Percentiles rank a stretch among this genome's conserved stretches.
Conservation (phyloP, 2,113 vertebrate species). For the Ageneiosus marmoratus region DNA sequence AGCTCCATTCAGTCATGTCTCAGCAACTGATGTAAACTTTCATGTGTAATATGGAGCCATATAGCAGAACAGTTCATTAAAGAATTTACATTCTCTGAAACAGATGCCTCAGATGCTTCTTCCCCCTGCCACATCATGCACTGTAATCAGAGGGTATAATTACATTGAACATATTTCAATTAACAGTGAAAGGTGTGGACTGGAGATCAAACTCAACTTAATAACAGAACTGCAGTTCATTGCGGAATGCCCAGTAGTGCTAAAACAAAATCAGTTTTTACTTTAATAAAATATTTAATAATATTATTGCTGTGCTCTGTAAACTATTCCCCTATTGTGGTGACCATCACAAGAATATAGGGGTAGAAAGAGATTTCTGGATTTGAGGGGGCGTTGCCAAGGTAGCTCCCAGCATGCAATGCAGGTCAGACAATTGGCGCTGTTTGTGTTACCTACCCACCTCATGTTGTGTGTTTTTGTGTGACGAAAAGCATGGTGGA, state of each 20-base stretch:
- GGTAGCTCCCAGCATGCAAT: no score
- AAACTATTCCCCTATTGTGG: no score
- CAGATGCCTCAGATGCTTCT: background rate
- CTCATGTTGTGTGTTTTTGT: background rate
- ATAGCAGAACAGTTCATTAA: background rate
- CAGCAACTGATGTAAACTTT: background rate
- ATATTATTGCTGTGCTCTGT: background rate
- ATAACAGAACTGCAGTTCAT: background rate
- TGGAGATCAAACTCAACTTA: background rate
- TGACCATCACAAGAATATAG: no score
- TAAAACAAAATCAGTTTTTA: background rate
- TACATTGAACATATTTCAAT: background rate
- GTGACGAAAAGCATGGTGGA: no score
- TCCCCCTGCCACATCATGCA: background rate
- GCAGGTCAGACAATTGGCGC: no score
- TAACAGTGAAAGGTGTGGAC: background rate
- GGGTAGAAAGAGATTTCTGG: no score
- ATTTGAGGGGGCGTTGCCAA: no score
- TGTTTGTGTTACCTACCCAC: no score
- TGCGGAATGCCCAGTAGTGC: background rate
- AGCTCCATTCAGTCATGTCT: background rate
- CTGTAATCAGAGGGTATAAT: background rate
- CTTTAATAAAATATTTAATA: background rate
- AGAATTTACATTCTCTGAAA: background rate
- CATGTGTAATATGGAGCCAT: background rate